Evolutionary conservation across 2,888 invertebrate species (phyloP), one percentile per base, ranked within the genome.

Genomic region (Drosophila monieri): DNA sequence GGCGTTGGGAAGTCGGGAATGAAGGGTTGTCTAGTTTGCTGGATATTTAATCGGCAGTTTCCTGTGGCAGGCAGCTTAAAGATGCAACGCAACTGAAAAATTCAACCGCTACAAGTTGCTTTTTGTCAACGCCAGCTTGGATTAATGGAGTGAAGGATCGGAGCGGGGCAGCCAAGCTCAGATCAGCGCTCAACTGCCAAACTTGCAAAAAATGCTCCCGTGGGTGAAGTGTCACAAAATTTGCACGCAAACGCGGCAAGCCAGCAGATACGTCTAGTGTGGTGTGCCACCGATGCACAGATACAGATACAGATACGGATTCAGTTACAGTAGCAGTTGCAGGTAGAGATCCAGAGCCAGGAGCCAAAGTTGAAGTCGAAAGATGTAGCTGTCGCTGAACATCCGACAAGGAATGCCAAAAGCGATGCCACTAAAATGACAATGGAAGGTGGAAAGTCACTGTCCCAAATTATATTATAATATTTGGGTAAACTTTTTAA

Each of bases 161-260:
- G 62, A 52, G 53, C 12, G 14, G 44, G 25, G 46, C 8, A 9
- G 9, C 9, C 49, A 9, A 46, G 41, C 64, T 48, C 27, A 25
- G 66, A 55, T 68, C 67, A 39, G 27, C 43, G 32, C 30, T 55
- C 48, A 47, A 35, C 69, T 49, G 67, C 69, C 53, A 70, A 37
- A 70, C 70, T 61, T 30, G 60, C 68, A 68, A 70, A 65, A 74
- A 73, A 60, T 73, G 73, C 64, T 86, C 88, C 86, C 85, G 80
- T 81, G 88, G 81, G 86, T 80, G 85, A 86, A 77, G 77, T 86
- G 86, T 86, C 86, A 86, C 76, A 83, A 77, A 83, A 81, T 81
- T 85, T 74, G 76, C 79, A 83, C 86, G 86, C 86, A 76, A 77
- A 74, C 80, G 78, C 76, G 81, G 62, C 73, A 80, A 71, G 76